Conservation (phyloP, 2,113 vertebrate species). For the Echinops telfairi region DNA sequence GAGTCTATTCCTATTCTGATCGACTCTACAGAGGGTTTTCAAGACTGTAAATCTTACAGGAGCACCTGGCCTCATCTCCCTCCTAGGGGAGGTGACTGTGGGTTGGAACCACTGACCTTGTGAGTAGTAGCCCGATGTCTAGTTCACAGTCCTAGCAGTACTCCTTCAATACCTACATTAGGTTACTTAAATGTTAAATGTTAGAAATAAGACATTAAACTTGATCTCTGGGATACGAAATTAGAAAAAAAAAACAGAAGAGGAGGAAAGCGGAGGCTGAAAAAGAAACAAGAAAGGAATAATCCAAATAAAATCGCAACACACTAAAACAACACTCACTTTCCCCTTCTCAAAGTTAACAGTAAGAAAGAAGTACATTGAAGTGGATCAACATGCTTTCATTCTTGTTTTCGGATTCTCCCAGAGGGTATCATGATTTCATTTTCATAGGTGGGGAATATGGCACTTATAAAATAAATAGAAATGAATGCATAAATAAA, state of each 20-base stretch:
- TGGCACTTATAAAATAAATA: not conserved
- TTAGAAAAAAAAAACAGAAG: not conserved
- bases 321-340: not conserved
- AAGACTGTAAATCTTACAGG: no score
- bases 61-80: no score
- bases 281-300: not conserved
- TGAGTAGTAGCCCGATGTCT: no score
- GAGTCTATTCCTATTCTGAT: no score
- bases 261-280: not conserved
- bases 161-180: not conserved
- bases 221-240: not conserved
- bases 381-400: not conserved
- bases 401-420: not conserved
- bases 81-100: no score
- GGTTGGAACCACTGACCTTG: no score
- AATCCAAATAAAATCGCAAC: not conserved
- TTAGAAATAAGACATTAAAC: not conserved
- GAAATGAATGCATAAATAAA: not conserved
- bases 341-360: not conserved
- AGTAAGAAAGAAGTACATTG: not conserved
- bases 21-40: no score
- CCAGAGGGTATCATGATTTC: not conserved
- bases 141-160: no score
- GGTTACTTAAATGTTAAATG: not conserved
- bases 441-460: not conserved